Conservation (phyloP, 2,113 vertebrate genomes). For the Apus apus region DNA sequence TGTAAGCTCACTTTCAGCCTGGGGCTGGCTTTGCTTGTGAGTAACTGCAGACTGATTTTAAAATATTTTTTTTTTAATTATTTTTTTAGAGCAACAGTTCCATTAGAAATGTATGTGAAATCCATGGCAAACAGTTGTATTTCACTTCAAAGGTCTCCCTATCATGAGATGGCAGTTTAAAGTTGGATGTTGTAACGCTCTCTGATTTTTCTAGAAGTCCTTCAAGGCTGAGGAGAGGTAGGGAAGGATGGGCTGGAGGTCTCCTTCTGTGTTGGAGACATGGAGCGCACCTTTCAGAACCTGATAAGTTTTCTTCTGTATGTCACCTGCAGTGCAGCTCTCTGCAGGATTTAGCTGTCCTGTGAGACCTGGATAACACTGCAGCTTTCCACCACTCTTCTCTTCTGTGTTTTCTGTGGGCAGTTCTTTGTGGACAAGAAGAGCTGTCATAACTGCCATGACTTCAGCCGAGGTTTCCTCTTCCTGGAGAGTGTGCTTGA, state of each 20-base stretch:
- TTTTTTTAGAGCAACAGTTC: background rate
- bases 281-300: background rate
- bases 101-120: background rate
- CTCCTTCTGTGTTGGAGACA: background rate
- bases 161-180: background rate
- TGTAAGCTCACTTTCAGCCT: background rate
- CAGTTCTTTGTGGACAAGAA: background rate
- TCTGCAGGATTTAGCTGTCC: background rate
- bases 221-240: background rate
- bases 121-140: background rate
- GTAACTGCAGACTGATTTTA: background rate
- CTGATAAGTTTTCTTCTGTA: background rate
- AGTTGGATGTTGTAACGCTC: background rate
- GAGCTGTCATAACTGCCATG: background rate
- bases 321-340: rapidly evolving
- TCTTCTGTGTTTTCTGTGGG: background rate
- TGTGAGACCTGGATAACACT: background rate
- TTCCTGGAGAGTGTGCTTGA: background rate
- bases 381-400: background rate
- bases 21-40: background rate
- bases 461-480: background rate
- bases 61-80: background rate
- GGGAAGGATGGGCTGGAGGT: background rate
- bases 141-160: background rate
- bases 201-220: background rate